A percentile compares a stretch with the other conserved stretches of the same genome.
Evolutionary conservation across 2,113 vertebrate genomes (phyloP).

Genomic region (Peromyscus polionotus): DNA sequence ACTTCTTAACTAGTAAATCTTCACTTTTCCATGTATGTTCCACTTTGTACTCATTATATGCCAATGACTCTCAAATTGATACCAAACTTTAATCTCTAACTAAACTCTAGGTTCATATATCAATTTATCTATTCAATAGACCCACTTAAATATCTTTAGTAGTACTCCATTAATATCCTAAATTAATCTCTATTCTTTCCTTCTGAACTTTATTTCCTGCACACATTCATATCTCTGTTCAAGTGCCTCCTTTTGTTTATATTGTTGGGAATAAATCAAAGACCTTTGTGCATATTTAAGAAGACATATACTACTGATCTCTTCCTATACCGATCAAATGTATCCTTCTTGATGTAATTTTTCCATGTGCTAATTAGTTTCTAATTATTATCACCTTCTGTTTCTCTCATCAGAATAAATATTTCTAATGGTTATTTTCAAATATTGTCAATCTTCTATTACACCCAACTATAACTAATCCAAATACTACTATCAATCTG

Average conservation of each 20-base stretch:
- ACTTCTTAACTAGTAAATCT: not conserved
- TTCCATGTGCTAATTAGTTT: not conserved
- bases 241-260: not conserved
- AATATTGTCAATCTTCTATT: not conserved
- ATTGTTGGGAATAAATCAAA: not conserved
- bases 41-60: not conserved
- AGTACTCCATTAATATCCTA: not conserved
- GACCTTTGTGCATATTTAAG: no score
- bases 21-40: not conserved
- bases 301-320: not conserved
- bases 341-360: not conserved
- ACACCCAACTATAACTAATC: not conserved
- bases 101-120: not conserved
- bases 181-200: not conserved
- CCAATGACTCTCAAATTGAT: no score
- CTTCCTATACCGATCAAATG: fast-evolving
- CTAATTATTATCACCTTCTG: not conserved
- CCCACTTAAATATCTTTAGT: not conserved
- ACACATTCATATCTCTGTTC: not conserved
- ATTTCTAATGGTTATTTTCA: not conserved
- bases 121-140: not conserved
- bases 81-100: not conserved
- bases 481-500: not conserved
- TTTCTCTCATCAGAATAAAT: not conserved
- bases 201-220: not conserved